Evolutionary conservation across 2,888 invertebrate species (phyloP).

Genomic region (Carterocephalus palaemon): DNA sequence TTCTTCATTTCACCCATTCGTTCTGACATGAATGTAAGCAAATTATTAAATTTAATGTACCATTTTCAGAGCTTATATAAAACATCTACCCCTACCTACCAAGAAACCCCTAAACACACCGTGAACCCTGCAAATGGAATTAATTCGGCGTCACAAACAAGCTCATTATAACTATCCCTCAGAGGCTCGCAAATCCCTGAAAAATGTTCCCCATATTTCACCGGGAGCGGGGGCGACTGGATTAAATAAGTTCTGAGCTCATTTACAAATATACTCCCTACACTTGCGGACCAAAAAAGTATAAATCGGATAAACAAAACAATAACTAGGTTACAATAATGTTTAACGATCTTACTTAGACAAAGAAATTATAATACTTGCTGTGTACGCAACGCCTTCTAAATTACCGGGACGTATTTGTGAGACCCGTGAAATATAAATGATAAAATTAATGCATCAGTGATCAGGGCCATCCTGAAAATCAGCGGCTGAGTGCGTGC

Average conservation of each 20-base stretch:
- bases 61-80: too few relatives aligned
- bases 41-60: too few relatives aligned
- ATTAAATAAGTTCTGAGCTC: conserved; percentile 52
- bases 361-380: too few relatives aligned
- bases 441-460: too few relatives aligned
- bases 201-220: conserved; percentile 65
- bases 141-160: conserved; percentile 28
- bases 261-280: conserved; percentile 40
- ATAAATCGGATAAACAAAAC: background rate
- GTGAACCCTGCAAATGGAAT: conserved; percentile 21
- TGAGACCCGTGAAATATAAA: too few relatives aligned
- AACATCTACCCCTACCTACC: conserved; percentile 25
- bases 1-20: too few relatives aligned
- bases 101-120: conserved; percentile 23
- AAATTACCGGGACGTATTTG: too few relatives aligned
- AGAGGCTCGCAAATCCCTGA: conserved; percentile 48
- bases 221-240: conserved; percentile 39
- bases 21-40: too few relatives aligned
- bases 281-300: conserved; percentile 19
- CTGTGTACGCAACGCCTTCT: too few relatives aligned
- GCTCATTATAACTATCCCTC: conserved; percentile 49
- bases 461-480: too few relatives aligned
- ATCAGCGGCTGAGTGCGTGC: too few relatives aligned
- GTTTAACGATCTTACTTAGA: background rate
- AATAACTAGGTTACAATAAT: too few relatives aligned